Evolutionary conservation across 1,140 invertebrate species (phyloP).

Genomic region (Cyclargus thomasi): DNA sequence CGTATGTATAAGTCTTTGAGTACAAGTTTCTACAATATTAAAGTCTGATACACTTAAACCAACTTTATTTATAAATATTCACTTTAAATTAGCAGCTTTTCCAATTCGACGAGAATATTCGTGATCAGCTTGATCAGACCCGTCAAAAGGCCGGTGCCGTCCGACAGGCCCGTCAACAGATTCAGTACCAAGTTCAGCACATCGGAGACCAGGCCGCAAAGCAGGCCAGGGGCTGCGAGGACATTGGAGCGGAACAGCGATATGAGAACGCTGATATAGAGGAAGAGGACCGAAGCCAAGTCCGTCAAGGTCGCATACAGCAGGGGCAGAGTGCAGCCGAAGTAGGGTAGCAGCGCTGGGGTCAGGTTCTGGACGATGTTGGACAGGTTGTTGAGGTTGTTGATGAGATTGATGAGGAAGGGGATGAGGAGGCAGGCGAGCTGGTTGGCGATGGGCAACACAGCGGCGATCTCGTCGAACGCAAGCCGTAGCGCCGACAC

Average conservation of each 20-base stretch:
- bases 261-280: constrained; percentile 61
- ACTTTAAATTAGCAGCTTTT: constrained; percentile 50
- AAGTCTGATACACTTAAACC: constrained; percentile 26
- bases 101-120: constrained; percentile 52
- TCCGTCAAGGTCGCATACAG: constrained; percentile 61
- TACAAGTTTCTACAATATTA: constrained; percentile 12
- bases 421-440: constrained; percentile 54
- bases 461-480: constrained; percentile 58
- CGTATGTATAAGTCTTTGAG: no score
- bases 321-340: constrained; percentile 58
- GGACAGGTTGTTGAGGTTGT: constrained; percentile 59
- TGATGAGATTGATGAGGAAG: constrained; percentile 59
- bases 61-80: constrained; percentile 31
- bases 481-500: constrained; percentile 53
- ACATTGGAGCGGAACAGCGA: constrained; percentile 61
- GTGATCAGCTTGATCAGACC: constrained; percentile 57
- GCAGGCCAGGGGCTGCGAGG: constrained; percentile 49
- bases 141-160: constrained; percentile 47
- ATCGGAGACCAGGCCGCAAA: constrained; percentile 47
- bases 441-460: constrained; percentile 56
- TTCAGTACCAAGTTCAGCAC: constrained; percentile 52
- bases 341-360: constrained; percentile 57
- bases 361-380: constrained; percentile 64
- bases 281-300: constrained; percentile 56
- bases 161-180: constrained; percentile 49